Base-by-base conservation (phyloP, 2,888 invertebrate genomes). In the Aporophyla nigra region DNA sequence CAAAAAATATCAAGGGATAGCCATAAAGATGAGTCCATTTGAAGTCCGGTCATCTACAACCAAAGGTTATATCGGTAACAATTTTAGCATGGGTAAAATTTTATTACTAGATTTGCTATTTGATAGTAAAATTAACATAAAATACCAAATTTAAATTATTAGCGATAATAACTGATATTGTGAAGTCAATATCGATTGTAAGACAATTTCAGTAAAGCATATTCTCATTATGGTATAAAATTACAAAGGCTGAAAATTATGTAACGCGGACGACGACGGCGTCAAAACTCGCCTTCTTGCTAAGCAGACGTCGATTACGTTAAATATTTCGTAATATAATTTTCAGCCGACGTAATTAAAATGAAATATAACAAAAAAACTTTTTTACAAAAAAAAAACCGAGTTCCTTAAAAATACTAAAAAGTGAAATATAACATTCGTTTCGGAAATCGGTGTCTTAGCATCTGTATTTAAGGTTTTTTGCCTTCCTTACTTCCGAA, bases 31-130 rank as follows among this genome's bases (percentile, higher is more conserved):
- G 33, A 46, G 66, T 68, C 63, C 24, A 59, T 58, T 73, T 71
- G 53, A 24, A 75, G 70, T 78, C 86, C 86, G 88, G 88, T 82
- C 86, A 83, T 67, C 69, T 54, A 71, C 75, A 83, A 83, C 76
- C 76, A 79, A 83, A 78, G 79, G n/a, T 43, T 71, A 78, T 83
- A 80, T 83, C 84, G 90, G 90, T 91, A 92, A 92, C 90, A 90
- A 86, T 88, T 90, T 89, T 84, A 74, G 88, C 84, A 87, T 90
- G 88, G 88, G 80, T 78, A 83, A 69, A 59, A 78, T 71, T 77
- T 62, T 68, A 72, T n/a, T 66, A 80, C 71, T 77, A 77, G 14
- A 65, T 74, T 70, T 69, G 51, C 56, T 78, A 72, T 67, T 43
- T 70, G 14, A 63, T 53, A 62, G 46, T 62, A 61, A 56, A 62